These are phyloP conservation scores for Hemichromis elongatus DNA, from an alignment of 2,113 vertebrate species.

Conservation along the genomic window DNA sequence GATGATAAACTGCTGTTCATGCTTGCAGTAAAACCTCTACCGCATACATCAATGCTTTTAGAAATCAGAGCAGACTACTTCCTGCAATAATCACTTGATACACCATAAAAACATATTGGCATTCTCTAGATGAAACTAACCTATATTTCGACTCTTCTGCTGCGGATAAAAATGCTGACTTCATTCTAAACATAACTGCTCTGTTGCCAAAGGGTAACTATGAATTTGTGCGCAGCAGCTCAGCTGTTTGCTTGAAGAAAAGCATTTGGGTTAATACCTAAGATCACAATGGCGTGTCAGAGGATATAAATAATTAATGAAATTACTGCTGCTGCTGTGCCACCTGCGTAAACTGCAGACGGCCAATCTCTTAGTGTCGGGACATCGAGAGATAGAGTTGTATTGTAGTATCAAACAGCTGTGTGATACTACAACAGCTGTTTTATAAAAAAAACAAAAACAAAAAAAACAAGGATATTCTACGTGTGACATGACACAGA, in stretches of 20 bases:
- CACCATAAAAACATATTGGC: neutral
- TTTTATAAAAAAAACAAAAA: neutral
- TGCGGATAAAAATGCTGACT: neutral
- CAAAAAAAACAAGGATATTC: neutral
- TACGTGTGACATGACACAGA: accelerated
- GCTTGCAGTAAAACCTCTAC: neutral
- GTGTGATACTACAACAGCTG: neutral
- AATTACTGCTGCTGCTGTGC: neutral
- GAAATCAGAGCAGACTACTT: neutral
- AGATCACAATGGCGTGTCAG: neutral
- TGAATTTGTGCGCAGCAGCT: neutral
- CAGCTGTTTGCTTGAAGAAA: neutral
- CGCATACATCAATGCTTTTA: neutral
- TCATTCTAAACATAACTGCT: neutral
- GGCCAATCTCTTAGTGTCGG: neutral
- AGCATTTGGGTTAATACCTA: neutral
- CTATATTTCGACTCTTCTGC: neutral
- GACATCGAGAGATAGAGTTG: neutral
- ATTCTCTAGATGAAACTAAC: neutral
- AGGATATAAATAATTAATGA: neutral
- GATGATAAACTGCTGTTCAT: neutral
- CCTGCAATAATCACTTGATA: neutral
- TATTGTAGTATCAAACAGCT: neutral
- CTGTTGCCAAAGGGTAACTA: neutral
- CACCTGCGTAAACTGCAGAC: neutral